Percentiles rank a stretch among this genome's conserved stretches.
Evolutionary conservation across 1,140 invertebrate species (phyloP).

Genomic region (Bombus waltoni): DNA sequence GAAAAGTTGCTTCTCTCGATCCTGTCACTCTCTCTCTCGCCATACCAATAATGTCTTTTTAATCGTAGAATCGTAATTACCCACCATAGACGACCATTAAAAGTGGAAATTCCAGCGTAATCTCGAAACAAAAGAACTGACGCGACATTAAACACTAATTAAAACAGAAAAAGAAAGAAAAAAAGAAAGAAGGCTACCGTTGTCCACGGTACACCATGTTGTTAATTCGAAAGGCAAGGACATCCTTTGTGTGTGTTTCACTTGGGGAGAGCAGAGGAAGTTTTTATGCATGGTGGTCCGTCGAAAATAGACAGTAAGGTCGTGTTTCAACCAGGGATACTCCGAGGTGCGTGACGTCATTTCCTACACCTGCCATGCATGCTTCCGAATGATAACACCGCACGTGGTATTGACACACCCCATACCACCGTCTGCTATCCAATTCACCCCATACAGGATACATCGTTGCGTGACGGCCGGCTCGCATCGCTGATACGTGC

Average conservation of each 20-base stretch:
- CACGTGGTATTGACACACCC: constrained; percentile 75
- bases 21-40: too few relatives aligned
- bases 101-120: neutral
- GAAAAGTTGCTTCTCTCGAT: too few relatives aligned
- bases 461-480: constrained; percentile 79
- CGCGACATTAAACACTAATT: neutral
- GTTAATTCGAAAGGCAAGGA: constrained; percentile 31
- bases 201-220: neutral
- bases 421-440: constrained; percentile 65
- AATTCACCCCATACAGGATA: constrained; percentile 73
- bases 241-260: constrained; percentile 34
- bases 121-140: neutral
- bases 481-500: constrained; percentile 47
- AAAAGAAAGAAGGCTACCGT: neutral
- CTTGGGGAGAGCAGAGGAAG: constrained; percentile 48
- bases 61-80: neutral
- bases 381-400: constrained; percentile 80
- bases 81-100: too few relatives aligned
- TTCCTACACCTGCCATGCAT: constrained; percentile 83
- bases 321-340: constrained; percentile 66
- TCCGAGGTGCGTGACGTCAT: constrained; percentile 76
- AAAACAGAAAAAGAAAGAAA: neutral
- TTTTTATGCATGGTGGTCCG: constrained; percentile 60
- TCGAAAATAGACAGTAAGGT: constrained; percentile 58
- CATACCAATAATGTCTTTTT: neutral